Percentiles rank a stretch among this genome's conserved stretches.
phyloP scores from a whole-genome alignment of 2,888 invertebrate species.

The Pollenia angustigena region DNA sequence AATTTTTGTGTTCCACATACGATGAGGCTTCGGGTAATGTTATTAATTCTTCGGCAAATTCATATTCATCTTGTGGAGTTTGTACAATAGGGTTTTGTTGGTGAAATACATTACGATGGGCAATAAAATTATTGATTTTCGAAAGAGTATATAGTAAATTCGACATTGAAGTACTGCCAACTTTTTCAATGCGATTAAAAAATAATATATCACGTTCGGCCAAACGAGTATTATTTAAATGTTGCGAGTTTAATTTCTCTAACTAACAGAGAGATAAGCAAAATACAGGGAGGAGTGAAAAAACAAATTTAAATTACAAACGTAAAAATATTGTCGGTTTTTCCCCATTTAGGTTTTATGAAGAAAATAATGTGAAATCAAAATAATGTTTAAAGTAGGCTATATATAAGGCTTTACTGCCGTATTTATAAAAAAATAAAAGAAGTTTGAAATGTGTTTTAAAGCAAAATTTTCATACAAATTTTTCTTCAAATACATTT shows the following conservation, averaged over 20 bases:
- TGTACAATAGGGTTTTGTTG: not conserved
- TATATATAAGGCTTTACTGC: too few relatives aligned
- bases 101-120: conserved; percentile 22
- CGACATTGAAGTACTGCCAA: conserved; percentile 95
- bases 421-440: too few relatives aligned
- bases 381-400: too few relatives aligned
- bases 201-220: conserved; percentile 88
- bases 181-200: conserved; percentile 95
- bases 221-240: conserved; percentile 80
- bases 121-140: conserved; percentile 74
- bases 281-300: not conserved
- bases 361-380: too few relatives aligned
- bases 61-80: conserved; percentile 86
- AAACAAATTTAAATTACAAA: not conserved
- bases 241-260: conserved; percentile 70
- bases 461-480: too few relatives aligned
- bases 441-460: too few relatives aligned
- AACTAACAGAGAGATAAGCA: conserved; percentile 73
- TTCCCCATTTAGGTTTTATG: too few relatives aligned
- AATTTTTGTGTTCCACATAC: conserved; percentile 94
- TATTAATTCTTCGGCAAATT: conserved; percentile 87
- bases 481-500: too few relatives aligned
- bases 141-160: conserved; percentile 89
- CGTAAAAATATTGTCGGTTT: too few relatives aligned
- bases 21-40: conserved; percentile 89